These are phyloP conservation scores for Flabesymbios commensalis DNA, from an alignment of 2,888 invertebrate genomes.

Conservation along the genomic window DNA sequence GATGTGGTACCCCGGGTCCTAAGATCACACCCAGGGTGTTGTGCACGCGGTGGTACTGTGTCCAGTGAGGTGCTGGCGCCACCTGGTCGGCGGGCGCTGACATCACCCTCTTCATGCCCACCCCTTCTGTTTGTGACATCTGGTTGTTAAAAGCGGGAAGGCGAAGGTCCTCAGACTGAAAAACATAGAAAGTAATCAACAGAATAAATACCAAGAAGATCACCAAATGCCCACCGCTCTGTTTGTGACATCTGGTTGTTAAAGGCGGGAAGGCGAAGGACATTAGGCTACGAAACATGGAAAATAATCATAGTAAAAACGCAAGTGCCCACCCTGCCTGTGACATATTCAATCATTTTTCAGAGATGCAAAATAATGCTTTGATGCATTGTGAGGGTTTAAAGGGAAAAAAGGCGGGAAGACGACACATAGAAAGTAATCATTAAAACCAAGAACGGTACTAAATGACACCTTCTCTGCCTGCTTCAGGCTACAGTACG, in stretches of 20 bases:
- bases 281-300: slow-evolving; percentile 47
- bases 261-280: slow-evolving; percentile 45
- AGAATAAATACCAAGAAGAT: too few relatives aligned
- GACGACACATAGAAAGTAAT: too few relatives aligned
- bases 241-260: slow-evolving; percentile 48
- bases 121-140: slow-evolving; percentile 48
- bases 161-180: slow-evolving; percentile 49
- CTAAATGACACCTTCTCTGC: too few relatives aligned
- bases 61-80: slow-evolving; percentile 40
- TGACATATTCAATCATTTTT: too few relatives aligned
- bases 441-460: too few relatives aligned
- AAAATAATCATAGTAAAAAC: too few relatives aligned
- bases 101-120: slow-evolving; percentile 42
- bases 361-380: too few relatives aligned
- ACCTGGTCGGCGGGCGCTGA: slow-evolving; percentile 31
- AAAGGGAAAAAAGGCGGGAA: too few relatives aligned
- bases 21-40: slow-evolving; percentile 50
- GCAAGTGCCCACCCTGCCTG: slow-evolving; percentile 44
- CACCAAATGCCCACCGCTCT: slow-evolving; percentile 45
- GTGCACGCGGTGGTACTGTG: slow-evolving; percentile 54
- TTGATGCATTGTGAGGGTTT: too few relatives aligned
- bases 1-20: slow-evolving; percentile 48
- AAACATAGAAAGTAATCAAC: too few relatives aligned
- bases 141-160: slow-evolving; percentile 45
- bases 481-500: too few relatives aligned